Base-by-base conservation (phyloP, 2,113 vertebrate species). In the Ailuropoda melanoleuca region DNA sequence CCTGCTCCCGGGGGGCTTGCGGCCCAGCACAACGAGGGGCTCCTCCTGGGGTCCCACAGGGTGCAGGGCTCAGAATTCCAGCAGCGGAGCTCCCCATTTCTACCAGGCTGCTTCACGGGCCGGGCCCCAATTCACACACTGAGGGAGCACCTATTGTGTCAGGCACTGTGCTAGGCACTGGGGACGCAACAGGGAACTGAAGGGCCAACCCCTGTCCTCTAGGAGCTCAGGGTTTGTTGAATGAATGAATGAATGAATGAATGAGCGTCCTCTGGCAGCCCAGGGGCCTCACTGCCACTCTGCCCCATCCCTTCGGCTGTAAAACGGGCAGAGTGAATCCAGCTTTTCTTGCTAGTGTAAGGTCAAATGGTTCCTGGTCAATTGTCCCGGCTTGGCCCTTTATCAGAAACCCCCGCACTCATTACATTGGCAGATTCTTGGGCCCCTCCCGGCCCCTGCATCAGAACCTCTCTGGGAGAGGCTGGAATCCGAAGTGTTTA, bases 1-100 rank as follows among this genome's bases (percentile, higher is more conserved):
- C n/a, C 88, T 89, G 39, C n/a, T 29, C 23, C 6, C 13, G 48
- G 18, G 64, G 17, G 90, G n/a, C 62, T 31, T 2, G 8, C 26
- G 39, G 18, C 56, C 43, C 43, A 18, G 37, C 9, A 2, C 83
- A 50, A 80, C 9, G 14, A 6, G 3, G 12, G n/a, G 12, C 3
- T 34, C 21, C 10, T 15, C 55, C 4, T 18, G 10, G 39, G 17
- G 10, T 13, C 19, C 75, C 37, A 23, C 13, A 21, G 37, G 46
- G 14, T 50, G 48, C 26, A 8, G 48, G 26, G 48, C 39, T 66
- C 23, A 4, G 85, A 29, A 24, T 26, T 43, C 58, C n/a, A 34
- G 24, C 26, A 3, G 6, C 1, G 29, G 43, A 1, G 19, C 39
- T 70, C 21, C 21, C 37, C 0, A 0, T n/a, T 17, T 68, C 62